Percentiles rank a stretch among this genome's conserved stretches.
Evolutionary conservation across 2,797 vertebrate genomes (phyloP).

Genomic region (Serranus cabrilla): DNA sequence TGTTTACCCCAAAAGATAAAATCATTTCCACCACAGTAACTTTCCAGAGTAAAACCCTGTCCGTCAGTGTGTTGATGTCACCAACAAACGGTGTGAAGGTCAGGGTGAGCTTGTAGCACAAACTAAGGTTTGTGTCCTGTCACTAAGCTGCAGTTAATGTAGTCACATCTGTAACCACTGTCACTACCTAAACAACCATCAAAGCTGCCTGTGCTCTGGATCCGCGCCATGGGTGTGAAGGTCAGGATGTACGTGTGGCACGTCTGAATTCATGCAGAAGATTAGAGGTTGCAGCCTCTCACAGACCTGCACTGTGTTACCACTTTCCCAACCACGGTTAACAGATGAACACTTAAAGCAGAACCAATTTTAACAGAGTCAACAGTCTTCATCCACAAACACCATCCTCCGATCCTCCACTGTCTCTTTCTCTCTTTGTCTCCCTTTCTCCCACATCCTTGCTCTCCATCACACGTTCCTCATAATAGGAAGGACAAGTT

Average conservation of each 20-base stretch:
- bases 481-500: slow-evolving; percentile 58
- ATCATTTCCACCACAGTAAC: neutral
- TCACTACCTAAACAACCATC: neutral
- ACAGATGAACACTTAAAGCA: neutral
- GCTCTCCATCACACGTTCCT: slow-evolving; percentile 29
- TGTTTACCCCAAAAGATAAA: neutral
- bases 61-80: neutral
- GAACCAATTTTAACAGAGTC: too few relatives aligned
- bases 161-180: neutral
- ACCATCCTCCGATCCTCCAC: neutral
- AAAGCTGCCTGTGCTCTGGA: neutral
- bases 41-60: neutral
- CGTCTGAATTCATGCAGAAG: neutral
- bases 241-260: neutral
- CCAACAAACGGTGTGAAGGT: neutral
- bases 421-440: slow-evolving; percentile 13
- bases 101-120: neutral
- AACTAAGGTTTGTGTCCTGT: neutral
- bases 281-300: neutral
- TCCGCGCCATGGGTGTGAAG: neutral
- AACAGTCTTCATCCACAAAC: slow-evolving; percentile 4
- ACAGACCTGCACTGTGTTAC: neutral
- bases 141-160: neutral
- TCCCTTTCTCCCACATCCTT: slow-evolving; percentile 1
- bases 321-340: neutral